These are phyloP conservation scores for Parnassius smintheus DNA, from an alignment of 2,888 invertebrate genomes.

Conservation along the genomic window DNA sequence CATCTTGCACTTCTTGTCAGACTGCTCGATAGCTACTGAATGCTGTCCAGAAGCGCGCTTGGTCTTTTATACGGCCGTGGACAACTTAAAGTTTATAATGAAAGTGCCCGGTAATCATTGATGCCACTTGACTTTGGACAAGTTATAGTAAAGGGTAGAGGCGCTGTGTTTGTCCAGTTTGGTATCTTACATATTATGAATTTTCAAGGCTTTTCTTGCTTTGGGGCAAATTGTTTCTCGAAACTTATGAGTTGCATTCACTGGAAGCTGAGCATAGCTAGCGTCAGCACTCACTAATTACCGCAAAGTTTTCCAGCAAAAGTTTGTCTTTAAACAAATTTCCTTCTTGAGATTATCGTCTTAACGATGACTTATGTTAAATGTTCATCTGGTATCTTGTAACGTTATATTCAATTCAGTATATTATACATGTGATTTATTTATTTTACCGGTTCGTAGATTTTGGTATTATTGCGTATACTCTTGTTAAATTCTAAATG, in stretches of 20 bases:
- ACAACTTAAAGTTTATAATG: conserved; percentile 48
- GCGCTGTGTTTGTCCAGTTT: conserved; percentile 23
- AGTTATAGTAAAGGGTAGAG: conserved; percentile 35
- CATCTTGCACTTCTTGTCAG: conserved; percentile 77
- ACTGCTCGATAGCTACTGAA: conserved; percentile 79
- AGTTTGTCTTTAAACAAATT: no score
- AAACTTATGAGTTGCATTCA: not conserved
- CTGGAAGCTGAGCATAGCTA: not conserved
- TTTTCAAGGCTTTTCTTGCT: conserved; percentile 25
- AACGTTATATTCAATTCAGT: no score
- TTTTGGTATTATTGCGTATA: no score
- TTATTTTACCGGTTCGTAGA: no score
- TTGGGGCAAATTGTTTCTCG: conserved; percentile 13
- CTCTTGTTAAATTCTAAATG: no score
- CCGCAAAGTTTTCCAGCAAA: not conserved
- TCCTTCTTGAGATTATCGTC: no score
- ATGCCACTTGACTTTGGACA: conserved; percentile 34
- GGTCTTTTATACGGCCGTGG: conserved; percentile 65
- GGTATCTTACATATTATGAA: conserved; percentile 18
- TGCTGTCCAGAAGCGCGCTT: conserved; percentile 46
- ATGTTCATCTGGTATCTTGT: no score
- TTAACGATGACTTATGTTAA: no score
- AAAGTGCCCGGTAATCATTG: conserved; percentile 55
- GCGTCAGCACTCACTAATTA: not conserved
- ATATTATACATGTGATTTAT: no score